Percentiles rank a stretch among this genome's conserved stretches.
These are phyloP conservation scores for Limanda limanda DNA, from an alignment of 2,113 vertebrate species.

Conservation along the genomic window DNA sequence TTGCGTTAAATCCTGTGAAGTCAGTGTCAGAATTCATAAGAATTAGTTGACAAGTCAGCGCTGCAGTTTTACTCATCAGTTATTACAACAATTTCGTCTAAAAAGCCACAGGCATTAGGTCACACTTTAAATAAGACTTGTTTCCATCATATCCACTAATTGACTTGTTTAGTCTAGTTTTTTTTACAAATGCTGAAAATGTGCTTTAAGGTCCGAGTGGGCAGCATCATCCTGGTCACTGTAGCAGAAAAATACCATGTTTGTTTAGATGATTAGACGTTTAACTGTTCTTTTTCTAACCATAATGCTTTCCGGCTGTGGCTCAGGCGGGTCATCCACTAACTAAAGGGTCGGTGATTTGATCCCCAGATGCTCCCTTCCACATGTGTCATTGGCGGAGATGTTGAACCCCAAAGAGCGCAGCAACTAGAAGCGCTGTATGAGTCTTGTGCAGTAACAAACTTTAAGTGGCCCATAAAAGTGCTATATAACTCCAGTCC, in stretches of 20 bases:
- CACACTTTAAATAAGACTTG: constrained; percentile 39
- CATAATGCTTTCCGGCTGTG: too few relatives aligned
- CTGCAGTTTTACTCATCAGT: constrained; percentile 10
- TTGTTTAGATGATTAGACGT: background rate
- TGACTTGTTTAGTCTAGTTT: background rate
- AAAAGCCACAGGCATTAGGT: constrained; percentile 52
- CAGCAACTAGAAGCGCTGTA: too few relatives aligned
- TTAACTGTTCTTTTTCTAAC: background rate
- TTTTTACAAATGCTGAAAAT: background rate
- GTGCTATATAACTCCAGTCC: background rate
- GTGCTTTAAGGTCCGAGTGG: constrained; percentile 23
- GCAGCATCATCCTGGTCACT: background rate
- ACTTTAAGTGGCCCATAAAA: too few relatives aligned
- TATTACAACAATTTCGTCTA: constrained; percentile 35
- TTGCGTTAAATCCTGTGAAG: background rate
- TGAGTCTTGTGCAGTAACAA: too few relatives aligned
- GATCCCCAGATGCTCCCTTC: too few relatives aligned
- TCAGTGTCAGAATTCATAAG: constrained; percentile 1
- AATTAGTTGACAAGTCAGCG: constrained; percentile 22
- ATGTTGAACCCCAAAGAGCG: too few relatives aligned
- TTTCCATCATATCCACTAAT: constrained; percentile 35
- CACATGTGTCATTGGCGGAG: too few relatives aligned
- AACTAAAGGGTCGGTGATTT: too few relatives aligned
- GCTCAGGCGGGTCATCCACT: too few relatives aligned
- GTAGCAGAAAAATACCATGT: constrained; percentile 5